Evolutionary conservation across 2,113 vertebrate genomes (phyloP).

Genomic region (Rhipidura dahli): DNA sequence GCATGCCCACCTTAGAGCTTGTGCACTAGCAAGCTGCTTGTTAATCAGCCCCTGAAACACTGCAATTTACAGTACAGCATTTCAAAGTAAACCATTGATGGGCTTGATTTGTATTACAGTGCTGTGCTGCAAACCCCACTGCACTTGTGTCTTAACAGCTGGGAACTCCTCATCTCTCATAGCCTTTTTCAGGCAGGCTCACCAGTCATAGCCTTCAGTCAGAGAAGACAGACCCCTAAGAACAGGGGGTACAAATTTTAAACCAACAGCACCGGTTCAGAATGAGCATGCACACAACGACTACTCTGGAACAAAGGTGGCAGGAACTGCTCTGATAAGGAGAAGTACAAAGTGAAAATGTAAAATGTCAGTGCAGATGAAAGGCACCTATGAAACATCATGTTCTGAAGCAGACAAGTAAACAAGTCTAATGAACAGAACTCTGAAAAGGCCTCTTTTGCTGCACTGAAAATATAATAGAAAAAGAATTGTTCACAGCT

Average conservation of each 20-base stretch:
- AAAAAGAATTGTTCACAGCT: background rate
- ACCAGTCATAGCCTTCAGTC: background rate
- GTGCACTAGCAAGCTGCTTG: background rate
- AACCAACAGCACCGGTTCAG: background rate
- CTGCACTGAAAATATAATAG: background rate
- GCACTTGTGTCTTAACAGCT: background rate
- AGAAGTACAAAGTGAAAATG: background rate
- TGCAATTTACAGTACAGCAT: conserved; percentile 1
- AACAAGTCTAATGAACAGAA: background rate
- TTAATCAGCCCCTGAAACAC: background rate
- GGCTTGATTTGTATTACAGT: background rate
- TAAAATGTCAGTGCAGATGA: background rate
- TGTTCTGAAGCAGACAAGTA: background rate
- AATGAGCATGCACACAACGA: background rate
- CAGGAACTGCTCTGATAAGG: background rate
- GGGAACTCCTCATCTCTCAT: background rate
- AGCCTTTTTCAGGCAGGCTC: background rate
- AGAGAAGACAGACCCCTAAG: background rate
- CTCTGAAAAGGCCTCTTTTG: background rate
- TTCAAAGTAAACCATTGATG: background rate
- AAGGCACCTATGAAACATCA: background rate
- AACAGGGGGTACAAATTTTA: background rate
- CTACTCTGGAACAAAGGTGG: background rate
- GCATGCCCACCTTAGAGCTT: background rate
- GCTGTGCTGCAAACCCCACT: conserved; percentile 2